Evolutionary conservation across 2,888 invertebrate species (phyloP), one percentile per base, ranked within the genome.

Genomic region (Lordiphosa andalusiaca): DNA sequence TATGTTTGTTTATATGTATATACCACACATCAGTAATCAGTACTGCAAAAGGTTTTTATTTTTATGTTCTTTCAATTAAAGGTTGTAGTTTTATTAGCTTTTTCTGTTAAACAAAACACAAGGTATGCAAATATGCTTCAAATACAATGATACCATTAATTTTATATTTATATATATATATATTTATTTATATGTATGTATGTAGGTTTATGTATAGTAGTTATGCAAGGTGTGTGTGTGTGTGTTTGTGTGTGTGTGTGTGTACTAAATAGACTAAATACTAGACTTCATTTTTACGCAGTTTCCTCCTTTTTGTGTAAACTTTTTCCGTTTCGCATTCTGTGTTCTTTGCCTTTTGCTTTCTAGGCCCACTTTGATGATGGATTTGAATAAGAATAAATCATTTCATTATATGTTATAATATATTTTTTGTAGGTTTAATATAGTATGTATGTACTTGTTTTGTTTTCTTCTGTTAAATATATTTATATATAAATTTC

Each of bases 151-250:
- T 73, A 66, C 67, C 56, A 21, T 42, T 58, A 54, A 53, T 51
- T 42, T 58, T 56, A 53, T 51, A 57, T 69, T 42, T 68, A 51
- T 61, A 39, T 70, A 61, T 66, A 60, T 59, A 36, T 67, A 53
- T 58, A 63, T 56, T 50, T 69, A 46, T 70, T 61, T 70, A 49
- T 68, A 60, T 69, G 37, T 76, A 63, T 70, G 37, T 58, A 39
- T 72, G 35, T 56, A 35, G 38, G 23, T 49, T 48, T 59, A 52
- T 64, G 51, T 54, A 41, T 64, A 64, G 44, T 60, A 53, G 42
- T 51, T 60, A 54, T 54, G 46, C 44, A 44, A 47, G 56, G 19
- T 19, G 19, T 19, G 19, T 19, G 16, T 23, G 23, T 23, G 23
- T 23, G 23, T 23, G 23, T 23, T n/a, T n/a, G 23, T 23, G 23